These are phyloP conservation scores for Pogonognathellus flavescens DNA, from an alignment of 1,140 invertebrate genomes.

Conservation along the genomic window DNA sequence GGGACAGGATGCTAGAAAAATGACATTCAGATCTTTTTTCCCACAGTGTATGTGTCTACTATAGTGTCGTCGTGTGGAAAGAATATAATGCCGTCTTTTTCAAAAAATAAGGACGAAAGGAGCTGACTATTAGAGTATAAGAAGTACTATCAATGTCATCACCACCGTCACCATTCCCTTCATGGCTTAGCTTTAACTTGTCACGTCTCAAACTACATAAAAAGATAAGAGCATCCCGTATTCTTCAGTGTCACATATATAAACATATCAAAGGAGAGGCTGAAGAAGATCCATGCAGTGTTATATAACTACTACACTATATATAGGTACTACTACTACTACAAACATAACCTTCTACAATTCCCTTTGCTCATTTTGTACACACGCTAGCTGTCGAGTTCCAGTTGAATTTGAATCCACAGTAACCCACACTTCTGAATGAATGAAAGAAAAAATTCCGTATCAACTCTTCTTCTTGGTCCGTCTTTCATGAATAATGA, in stretches of 20 bases:
- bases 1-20: slow-evolving; percentile 20
- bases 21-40: slow-evolving; percentile 16
- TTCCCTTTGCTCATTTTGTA: no score
- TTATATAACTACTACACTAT: no score
- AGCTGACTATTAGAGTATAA: neutral
- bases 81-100: neutral
- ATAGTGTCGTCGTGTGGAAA: neutral
- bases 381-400: no score
- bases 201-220: neutral
- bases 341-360: no score
- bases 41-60: neutral
- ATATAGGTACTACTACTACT: no score
- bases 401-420: no score
- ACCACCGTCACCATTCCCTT: neutral
- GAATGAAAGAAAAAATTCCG: no score
- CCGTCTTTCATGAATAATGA: no score
- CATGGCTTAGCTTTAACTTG: neutral
- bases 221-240: slow-evolving; percentile 6
- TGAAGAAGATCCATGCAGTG: no score
- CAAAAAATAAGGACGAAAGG: neutral
- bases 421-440: no score
- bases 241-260: neutral
- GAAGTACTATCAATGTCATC: neutral
- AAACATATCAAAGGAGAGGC: neutral
- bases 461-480: no score